A percentile compares a stretch with the other conserved stretches of the same genome.
phyloP scores from a whole-genome alignment of 2,797 vertebrate species.

The Petrocephalus schoutedeni region DNA sequence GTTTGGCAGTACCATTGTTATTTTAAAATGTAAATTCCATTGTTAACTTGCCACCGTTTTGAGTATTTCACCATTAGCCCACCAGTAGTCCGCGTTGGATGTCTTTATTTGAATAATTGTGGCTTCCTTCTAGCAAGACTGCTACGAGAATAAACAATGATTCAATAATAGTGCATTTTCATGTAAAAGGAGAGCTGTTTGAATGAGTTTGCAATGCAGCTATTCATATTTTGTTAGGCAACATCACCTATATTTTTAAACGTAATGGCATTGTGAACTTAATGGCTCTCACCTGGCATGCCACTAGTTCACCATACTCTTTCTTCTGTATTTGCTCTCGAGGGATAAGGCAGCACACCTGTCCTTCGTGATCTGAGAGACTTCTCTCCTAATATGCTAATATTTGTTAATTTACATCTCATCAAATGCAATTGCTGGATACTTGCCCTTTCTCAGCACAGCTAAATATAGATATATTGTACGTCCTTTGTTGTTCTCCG shows the following conservation, averaged over 20 bases:
- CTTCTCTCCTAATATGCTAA: slow-evolving; percentile 29
- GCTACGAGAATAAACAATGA: background rate
- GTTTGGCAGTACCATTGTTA: background rate
- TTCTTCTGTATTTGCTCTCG: background rate
- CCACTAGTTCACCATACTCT: background rate
- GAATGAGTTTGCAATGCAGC: background rate
- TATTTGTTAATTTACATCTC: slow-evolving; percentile 30
- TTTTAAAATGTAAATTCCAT: background rate
- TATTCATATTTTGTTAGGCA: background rate
- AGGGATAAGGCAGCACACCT: background rate
- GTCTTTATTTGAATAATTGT: background rate
- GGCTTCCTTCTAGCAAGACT: background rate
- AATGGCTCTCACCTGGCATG: background rate
- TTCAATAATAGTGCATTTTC: background rate
- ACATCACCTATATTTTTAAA: background rate
- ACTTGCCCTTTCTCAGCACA: slow-evolving; percentile 20
- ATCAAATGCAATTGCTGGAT: slow-evolving; percentile 12
- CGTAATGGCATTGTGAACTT: background rate
- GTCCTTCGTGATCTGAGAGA: background rate
- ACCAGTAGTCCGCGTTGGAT: background rate
- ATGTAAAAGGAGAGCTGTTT: background rate
- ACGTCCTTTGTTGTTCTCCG: slow-evolving; percentile 58
- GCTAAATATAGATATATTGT: slow-evolving; percentile 50
- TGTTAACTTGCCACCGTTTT: background rate
- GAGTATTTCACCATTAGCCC: background rate